Percentiles rank a stretch among this genome's conserved stretches.
phyloP scores from a whole-genome alignment of 2,797 vertebrate species.

The Sardinella longiceps region DNA sequence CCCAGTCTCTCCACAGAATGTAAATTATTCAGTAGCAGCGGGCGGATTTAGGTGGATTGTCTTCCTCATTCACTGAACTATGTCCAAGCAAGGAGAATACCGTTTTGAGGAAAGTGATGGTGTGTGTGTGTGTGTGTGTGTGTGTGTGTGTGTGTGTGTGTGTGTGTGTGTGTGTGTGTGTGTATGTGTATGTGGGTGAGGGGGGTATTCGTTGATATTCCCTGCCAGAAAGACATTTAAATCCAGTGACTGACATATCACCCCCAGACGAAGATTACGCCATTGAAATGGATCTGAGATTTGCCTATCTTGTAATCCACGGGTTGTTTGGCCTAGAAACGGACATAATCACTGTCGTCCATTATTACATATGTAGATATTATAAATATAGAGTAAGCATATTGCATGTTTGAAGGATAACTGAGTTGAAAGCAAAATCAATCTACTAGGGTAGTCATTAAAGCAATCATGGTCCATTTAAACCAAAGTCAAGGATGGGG shows the following conservation, averaged over 20 bases:
- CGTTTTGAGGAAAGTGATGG: not conserved
- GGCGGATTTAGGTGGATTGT: slow-evolving; percentile 30
- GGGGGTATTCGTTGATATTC: not conserved
- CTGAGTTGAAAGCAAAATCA: not conserved
- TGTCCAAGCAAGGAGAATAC: slow-evolving; percentile 26
- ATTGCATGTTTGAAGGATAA: not conserved
- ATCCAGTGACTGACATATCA: slow-evolving; percentile 10
- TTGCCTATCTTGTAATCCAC: slow-evolving; percentile 6
- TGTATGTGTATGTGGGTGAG: too few species aligned
- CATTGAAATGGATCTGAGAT: slow-evolving; percentile 14
- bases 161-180: too few species aligned
- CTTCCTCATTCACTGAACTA: slow-evolving; percentile 24
- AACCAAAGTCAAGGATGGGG: not conserved
- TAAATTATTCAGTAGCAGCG: slow-evolving; percentile 25
- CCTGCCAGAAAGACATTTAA: not conserved
- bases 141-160: too few species aligned
- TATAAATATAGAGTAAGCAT: not conserved
- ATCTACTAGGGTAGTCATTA: not conserved
- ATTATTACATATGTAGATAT: not conserved
- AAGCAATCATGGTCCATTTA: not conserved
- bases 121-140: too few species aligned
- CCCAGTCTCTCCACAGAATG: slow-evolving; percentile 14
- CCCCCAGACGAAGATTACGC: not conserved
- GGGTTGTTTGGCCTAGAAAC: not conserved
- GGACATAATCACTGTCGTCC: not conserved